These are phyloP conservation scores for Indri indri DNA, from an alignment of 2,113 vertebrate species.

Conservation along the genomic window DNA sequence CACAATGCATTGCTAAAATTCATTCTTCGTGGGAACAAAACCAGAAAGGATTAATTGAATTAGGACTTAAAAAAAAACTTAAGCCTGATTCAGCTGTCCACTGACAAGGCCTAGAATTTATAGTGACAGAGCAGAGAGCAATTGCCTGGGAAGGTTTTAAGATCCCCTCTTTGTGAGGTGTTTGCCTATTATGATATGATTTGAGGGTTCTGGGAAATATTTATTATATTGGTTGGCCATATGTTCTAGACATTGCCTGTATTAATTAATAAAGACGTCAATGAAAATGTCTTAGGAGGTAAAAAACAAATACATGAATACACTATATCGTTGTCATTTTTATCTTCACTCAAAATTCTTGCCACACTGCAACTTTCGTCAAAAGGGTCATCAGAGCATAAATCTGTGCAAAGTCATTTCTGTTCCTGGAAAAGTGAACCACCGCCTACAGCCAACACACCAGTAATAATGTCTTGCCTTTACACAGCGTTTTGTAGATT, in stretches of 20 bases:
- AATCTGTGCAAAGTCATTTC: neutral
- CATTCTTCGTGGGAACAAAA: conserved; percentile 43
- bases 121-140: neutral
- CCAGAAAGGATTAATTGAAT: neutral
- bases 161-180: too few relatives aligned
- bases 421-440: neutral
- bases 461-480: neutral
- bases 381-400: neutral
- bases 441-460: neutral
- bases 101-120: neutral
- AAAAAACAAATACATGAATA: neutral
- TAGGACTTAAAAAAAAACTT: neutral
- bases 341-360: neutral
- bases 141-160: neutral
- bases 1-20: neutral
- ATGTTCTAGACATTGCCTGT: too few relatives aligned
- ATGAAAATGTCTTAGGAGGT: neutral
- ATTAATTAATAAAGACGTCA: neutral
- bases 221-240: neutral
- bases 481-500: neutral
- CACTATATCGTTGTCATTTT: neutral
- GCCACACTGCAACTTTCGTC: neutral
- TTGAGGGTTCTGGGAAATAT: neutral
- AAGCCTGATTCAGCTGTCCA: neutral
- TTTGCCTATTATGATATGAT: neutral